Conservation (phyloP, 2,113 vertebrate species). For the Catharus minimus region DNA sequence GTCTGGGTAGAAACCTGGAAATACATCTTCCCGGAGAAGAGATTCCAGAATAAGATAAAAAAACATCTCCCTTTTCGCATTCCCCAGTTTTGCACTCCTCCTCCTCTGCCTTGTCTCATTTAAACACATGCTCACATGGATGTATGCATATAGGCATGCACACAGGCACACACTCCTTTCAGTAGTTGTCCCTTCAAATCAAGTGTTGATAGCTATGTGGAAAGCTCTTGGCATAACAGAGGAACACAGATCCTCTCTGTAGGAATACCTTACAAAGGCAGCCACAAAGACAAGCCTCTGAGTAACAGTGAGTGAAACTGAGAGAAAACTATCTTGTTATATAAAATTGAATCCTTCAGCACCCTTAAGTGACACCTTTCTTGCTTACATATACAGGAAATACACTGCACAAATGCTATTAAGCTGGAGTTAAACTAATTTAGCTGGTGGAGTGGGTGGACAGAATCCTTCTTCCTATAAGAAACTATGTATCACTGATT, state of each 20-base stretch:
- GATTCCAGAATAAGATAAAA: neutral
- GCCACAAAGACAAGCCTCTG: neutral
- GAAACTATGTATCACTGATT: constrained; percentile 39
- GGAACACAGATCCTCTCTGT: neutral
- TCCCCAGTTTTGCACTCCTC: neutral
- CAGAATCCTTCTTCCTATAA: constrained; percentile 50
- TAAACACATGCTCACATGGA: neutral
- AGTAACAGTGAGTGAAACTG: neutral
- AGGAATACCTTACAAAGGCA: neutral
- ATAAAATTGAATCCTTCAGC: constrained; percentile 53
- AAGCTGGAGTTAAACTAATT: constrained; percentile 57
- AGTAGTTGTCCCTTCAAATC: constrained; percentile 8
- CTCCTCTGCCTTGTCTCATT: neutral
- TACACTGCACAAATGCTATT: constrained; percentile 56
- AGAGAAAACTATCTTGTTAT: constrained; percentile 49
- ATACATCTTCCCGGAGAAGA: neutral
- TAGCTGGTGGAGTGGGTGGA: constrained; percentile 39
- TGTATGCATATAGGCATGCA: neutral
- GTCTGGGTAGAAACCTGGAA: neutral
- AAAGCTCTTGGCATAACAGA: constrained; percentile 9
- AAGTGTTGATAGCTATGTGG: neutral
- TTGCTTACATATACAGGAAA: constrained; percentile 61
- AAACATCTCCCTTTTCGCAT: neutral
- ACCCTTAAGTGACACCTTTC: constrained; percentile 57
- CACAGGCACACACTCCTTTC: neutral